phyloP scores from a whole-genome alignment of 2,888 invertebrate species.

The Erpobdella octoculata region DNA sequence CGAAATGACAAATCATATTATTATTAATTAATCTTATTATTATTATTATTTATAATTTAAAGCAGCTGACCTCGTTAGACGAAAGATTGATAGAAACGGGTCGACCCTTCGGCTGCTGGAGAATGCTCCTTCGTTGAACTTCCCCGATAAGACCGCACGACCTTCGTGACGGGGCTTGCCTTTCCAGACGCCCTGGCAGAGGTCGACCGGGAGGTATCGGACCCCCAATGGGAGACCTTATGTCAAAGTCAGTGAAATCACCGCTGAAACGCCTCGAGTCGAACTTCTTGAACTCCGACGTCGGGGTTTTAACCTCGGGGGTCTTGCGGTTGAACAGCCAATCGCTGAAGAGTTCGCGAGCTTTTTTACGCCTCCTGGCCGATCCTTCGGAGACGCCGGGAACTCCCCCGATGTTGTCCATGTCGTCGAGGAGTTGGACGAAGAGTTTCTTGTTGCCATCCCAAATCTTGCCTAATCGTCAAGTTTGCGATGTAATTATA shows the following conservation, averaged over 20 bases:
- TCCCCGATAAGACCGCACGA: slow-evolving; percentile 30
- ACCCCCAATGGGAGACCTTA: slow-evolving; percentile 18
- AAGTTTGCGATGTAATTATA: too few species aligned
- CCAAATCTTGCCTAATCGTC: slow-evolving; percentile 14
- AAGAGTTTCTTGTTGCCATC: slow-evolving; percentile 36
- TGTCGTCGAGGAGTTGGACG: slow-evolving; percentile 36
- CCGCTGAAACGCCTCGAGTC: slow-evolving; percentile 16
- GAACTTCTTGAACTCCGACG: neutral
- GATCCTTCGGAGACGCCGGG: slow-evolving; percentile 30
- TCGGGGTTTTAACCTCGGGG: slow-evolving; percentile 7
- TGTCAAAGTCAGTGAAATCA: slow-evolving; percentile 28
- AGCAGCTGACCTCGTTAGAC: slow-evolving; percentile 29
- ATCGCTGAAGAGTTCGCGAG: slow-evolving; percentile 36
- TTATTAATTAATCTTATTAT: too few species aligned
- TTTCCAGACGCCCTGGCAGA: slow-evolving; percentile 16
- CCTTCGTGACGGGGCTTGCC: slow-evolving; percentile 30
- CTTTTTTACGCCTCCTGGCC: slow-evolving; percentile 32
- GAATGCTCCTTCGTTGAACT: slow-evolving; percentile 9
- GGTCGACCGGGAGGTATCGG: slow-evolving; percentile 1
- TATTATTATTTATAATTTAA: too few species aligned
- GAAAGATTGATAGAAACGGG: slow-evolving; percentile 32
- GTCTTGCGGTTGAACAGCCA: slow-evolving; percentile 35
- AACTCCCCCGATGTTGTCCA: slow-evolving; percentile 36
- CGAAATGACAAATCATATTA: too few species aligned
- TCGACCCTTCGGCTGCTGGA: slow-evolving; percentile 20